Percentiles rank a stretch among this genome's conserved stretches.
Conservation (phyloP, 1,140 invertebrate species). For the Ruditapes philippinarum region DNA sequence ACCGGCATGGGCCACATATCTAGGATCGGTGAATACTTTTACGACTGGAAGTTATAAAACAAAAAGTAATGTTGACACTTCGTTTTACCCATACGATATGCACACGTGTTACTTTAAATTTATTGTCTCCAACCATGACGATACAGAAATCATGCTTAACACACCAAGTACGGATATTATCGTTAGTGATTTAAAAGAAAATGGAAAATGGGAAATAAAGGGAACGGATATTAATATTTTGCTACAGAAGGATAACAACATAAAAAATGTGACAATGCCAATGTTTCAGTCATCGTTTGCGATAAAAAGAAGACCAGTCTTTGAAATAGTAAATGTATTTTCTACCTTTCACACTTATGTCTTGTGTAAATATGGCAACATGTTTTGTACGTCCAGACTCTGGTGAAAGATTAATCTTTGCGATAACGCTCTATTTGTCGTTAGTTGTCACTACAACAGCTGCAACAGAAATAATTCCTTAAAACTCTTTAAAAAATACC, state of each 20-base stretch:
- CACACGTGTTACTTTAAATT: background rate
- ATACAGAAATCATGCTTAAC: background rate
- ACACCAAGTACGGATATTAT: background rate
- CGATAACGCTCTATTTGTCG: background rate
- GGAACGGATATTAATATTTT: too few species aligned
- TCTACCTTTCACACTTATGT: too few species aligned
- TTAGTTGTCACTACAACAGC: background rate
- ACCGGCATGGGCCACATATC: background rate
- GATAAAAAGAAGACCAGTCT: background rate
- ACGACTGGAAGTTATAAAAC: background rate
- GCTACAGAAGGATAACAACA: too few species aligned
- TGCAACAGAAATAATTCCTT: background rate
- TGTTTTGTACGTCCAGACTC: background rate
- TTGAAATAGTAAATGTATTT: background rate
- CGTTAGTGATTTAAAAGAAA: too few species aligned
- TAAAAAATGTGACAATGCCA: too few species aligned
- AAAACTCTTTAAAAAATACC: background rate
- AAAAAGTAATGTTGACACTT: background rate
- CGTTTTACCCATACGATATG: background rate
- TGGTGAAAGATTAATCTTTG: conserved; percentile 7
- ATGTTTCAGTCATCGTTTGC: background rate
- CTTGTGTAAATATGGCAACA: too few species aligned
- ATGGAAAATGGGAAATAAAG: background rate
- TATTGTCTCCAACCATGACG: background rate
- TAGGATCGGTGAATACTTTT: background rate